Evolutionary conservation across 1,140 invertebrate species (phyloP).

Genomic region (Chymomyza costata): DNA sequence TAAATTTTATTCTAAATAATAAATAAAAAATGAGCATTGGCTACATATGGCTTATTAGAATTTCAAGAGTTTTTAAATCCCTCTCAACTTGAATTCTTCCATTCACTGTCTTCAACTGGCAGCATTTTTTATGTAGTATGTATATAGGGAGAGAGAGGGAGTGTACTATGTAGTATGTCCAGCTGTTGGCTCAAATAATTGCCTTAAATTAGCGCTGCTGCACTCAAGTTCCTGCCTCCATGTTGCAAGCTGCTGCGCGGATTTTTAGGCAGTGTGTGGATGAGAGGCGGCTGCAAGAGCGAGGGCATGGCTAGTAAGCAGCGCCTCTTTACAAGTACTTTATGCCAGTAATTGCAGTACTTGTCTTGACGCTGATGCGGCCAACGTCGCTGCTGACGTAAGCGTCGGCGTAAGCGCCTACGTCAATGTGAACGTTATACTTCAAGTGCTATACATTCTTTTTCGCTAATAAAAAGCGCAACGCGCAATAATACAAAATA

Average conservation of each 20-base stretch:
- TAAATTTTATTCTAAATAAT: too few species aligned
- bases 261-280: conserved; percentile 22
- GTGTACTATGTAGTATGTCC: too few species aligned
- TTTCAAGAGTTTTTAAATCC: too few species aligned
- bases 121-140: too few species aligned
- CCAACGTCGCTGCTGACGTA: conserved; percentile 4
- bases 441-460: conserved; percentile 60
- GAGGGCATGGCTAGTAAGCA: conserved; percentile 32
- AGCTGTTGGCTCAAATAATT: conserved; percentile 59
- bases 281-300: conserved; percentile 11
- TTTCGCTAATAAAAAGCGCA: conserved; percentile 58
- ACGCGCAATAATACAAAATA: conserved; percentile 32
- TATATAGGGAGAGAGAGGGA: too few species aligned
- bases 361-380: conserved; percentile 46
- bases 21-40: too few species aligned
- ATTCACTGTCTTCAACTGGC: too few species aligned
- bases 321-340: conserved; percentile 64
- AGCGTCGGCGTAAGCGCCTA: conserved; percentile 13
- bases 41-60: too few species aligned
- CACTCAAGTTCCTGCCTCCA: conserved; percentile 2
- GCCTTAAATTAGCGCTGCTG: conserved; percentile 63
- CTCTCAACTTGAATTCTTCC: too few species aligned
- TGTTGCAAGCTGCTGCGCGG: conserved; percentile 19
- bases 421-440: too few species aligned
- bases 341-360: conserved; percentile 70